Base-by-base conservation (phyloP, 2,888 invertebrate species). In the Tridacna gigas region DNA sequence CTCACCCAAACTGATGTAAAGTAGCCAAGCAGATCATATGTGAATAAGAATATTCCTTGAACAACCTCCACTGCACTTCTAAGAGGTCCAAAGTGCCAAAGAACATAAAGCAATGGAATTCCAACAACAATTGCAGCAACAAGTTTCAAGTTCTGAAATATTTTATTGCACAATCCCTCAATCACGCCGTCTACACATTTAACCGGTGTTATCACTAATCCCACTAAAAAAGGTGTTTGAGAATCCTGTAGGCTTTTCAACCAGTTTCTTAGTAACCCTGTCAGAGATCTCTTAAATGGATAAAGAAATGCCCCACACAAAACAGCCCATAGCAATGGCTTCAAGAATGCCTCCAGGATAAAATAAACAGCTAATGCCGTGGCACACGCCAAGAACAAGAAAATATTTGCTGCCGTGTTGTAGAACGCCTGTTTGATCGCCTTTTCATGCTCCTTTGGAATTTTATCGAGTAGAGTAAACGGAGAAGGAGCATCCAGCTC, bases 291-390 rank as follows among this genome's bases (percentile, higher is more conserved):
- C 95, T 99, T 99, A 93, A 98, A 97, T 0, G 99, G 99, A 95
- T 98, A 98, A n/a, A 99, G 96, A 61, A 99, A 97, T 0, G 99
- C 98, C n/a, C 99, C 99, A 92, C 98, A 98, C 51, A 99, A 95
- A 80, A 98, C 96, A 0, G 99, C 99, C 99, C 99, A 99, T 90
- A 99, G 96, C 77, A 99, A 95, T 0, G 99, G 99, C 90, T 98
- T 97, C 56, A 99, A 96, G 95, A 99, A 99, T 0, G 98, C 98
- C 91, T 97, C 97, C 48, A 99, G 95, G 66, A 95, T 94, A 86
- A 94, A 94, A 89, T 95, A 95, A 1, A 95, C 94, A 5, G 94
- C 94, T 75, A 95, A 88, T 1, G 91, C 92, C 0, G 94, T 94
- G 89, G 98, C 97, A 86, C 97, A 91, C 15, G 94, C 94, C 74